Percentiles rank a stretch among this genome's conserved stretches.
phyloP scores from a whole-genome alignment of 2,888 invertebrate genomes.

The Eupeodes luniger region DNA sequence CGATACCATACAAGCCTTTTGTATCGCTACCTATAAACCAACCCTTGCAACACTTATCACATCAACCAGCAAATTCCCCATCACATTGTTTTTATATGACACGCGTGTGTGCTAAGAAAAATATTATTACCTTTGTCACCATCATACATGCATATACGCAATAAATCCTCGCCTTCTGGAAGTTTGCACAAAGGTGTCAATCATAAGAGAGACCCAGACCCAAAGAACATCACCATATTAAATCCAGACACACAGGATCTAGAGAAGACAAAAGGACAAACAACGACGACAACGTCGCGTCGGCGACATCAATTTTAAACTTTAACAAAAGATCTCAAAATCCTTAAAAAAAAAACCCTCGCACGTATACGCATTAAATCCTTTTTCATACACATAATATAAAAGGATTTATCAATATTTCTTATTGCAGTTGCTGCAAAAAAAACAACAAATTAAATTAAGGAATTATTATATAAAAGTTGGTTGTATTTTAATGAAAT shows the following conservation, averaged over 20 bases:
- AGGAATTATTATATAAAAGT: conserved; percentile 27
- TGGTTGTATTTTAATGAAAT: conserved; percentile 35
- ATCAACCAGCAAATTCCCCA: conserved; percentile 3
- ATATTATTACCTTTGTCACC: conserved; percentile 27
- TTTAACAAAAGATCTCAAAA: neutral
- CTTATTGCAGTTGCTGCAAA: neutral
- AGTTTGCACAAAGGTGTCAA: conserved; percentile 26
- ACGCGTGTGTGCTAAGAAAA: conserved; percentile 6
- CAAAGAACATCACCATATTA: neutral
- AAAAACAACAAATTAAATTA: neutral
- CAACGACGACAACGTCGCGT: neutral
- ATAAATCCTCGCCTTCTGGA: conserved; percentile 10
- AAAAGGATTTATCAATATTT: conserved; percentile 7
- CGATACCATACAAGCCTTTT: neutral
- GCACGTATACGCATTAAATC: neutral
- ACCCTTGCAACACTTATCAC: conserved; percentile 5
- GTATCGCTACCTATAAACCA: no score
- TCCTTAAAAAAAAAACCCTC: neutral
- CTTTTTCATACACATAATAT: neutral
- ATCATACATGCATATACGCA: conserved; percentile 2
- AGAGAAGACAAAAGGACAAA: neutral
- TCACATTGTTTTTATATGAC: conserved; percentile 13
- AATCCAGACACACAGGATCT: conserved; percentile 7
- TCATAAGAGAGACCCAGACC: conserved; percentile 2
- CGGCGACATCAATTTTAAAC: neutral